A percentile compares a stretch with the other conserved stretches of the same genome.
Conservation (phyloP, 2,888 invertebrate species). For the Acleris emargana region DNA sequence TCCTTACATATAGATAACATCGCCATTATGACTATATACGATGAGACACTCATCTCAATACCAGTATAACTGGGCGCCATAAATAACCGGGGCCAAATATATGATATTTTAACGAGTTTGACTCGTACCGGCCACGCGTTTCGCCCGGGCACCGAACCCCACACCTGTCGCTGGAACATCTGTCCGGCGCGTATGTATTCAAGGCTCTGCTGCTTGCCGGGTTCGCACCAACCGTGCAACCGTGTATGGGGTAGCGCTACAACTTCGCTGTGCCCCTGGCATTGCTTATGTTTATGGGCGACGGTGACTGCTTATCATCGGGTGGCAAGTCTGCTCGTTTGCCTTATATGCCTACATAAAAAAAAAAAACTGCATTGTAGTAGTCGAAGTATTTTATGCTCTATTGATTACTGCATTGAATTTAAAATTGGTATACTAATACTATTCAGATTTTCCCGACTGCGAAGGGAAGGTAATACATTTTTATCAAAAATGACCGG, state of each 20-base stretch:
- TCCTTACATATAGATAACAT: neutral
- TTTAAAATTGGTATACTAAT: too few relatives aligned
- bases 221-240: slow-evolving; percentile 1
- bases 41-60: neutral
- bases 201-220: slow-evolving; percentile 11
- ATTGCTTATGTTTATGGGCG: too few relatives aligned
- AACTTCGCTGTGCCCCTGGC: too few relatives aligned
- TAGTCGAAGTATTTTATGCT: too few relatives aligned
- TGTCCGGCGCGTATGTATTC: slow-evolving; percentile 12
- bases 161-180: slow-evolving; percentile 14
- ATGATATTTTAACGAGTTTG: neutral
- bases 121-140: slow-evolving; percentile 11
- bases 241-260: neutral
- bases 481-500: too few relatives aligned
- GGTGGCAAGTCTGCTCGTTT: too few relatives aligned
- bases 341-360: too few relatives aligned
- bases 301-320: too few relatives aligned
- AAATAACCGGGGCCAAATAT: slow-evolving; percentile 4
- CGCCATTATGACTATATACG: neutral
- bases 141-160: slow-evolving; percentile 13
- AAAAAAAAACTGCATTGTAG: too few relatives aligned
- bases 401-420: too few relatives aligned
- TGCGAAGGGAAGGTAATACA: too few relatives aligned
- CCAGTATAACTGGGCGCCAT: slow-evolving; percentile 5
- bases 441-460: too few relatives aligned